Percentiles rank a stretch among this genome's conserved stretches.
Evolutionary conservation across 1,140 invertebrate genomes (phyloP).

Genomic region (Helicoverpa armigera): DNA sequence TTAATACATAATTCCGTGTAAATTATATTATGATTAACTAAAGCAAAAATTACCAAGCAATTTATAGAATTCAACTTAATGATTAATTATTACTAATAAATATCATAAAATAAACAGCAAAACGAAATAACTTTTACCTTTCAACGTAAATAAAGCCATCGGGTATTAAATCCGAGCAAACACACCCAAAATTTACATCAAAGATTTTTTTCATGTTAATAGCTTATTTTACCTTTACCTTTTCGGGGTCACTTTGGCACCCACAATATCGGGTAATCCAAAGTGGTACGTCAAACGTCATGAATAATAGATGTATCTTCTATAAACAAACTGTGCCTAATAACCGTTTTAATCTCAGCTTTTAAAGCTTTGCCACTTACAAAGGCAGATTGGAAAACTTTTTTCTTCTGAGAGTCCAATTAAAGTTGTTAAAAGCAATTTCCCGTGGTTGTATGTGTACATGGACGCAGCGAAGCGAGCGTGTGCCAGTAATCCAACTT

Average conservation of each 20-base stretch:
- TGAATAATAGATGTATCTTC: constrained; percentile 62
- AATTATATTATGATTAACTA: too few relatives aligned
- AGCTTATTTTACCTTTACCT: constrained; percentile 6
- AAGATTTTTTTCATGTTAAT: constrained; percentile 13
- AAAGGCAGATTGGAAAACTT: constrained; percentile 83
- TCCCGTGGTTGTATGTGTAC: constrained; percentile 68
- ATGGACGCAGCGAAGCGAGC: constrained; percentile 42
- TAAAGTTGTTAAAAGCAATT: constrained; percentile 84
- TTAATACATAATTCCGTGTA: too few relatives aligned
- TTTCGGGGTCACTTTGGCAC: constrained; percentile 23
- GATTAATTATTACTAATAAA: too few relatives aligned
- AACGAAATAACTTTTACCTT: too few relatives aligned
- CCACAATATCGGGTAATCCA: constrained; percentile 13
- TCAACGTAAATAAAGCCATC: too few relatives aligned
- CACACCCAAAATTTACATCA: background rate
- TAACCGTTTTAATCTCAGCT: constrained; percentile 73
- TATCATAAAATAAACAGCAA: too few relatives aligned
- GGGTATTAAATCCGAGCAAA: background rate
- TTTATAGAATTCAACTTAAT: too few relatives aligned
- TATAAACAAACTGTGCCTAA: constrained; percentile 65
- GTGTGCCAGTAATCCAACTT: constrained; percentile 37
- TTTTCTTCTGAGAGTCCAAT: constrained; percentile 81
- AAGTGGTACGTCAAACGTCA: constrained; percentile 35
- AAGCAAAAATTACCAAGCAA: too few relatives aligned
- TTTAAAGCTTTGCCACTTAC: constrained; percentile 71